A percentile compares a stretch with the other conserved stretches of the same genome.
Evolutionary conservation across 2,797 vertebrate species (phyloP).

Genomic region (Melanogrammus aeglefinus): DNA sequence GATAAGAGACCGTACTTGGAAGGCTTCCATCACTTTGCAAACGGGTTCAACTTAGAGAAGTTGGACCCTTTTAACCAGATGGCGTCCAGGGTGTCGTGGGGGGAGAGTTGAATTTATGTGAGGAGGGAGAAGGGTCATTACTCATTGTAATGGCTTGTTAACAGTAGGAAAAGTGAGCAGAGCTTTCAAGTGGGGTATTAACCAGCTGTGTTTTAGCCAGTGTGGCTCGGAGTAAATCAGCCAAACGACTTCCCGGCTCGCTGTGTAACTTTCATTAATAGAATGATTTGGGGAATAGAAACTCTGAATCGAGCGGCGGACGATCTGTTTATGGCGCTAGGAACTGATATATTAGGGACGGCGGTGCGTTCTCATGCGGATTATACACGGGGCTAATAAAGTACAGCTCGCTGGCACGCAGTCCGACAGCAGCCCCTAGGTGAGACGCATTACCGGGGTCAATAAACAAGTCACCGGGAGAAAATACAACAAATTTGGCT

Average conservation of each 20-base stretch:
- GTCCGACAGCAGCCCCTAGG: constrained; percentile 50
- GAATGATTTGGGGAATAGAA: constrained; percentile 83
- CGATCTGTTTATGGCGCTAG: constrained; percentile 69
- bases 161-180: constrained; percentile 86
- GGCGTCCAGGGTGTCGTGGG: background rate
- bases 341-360: constrained; percentile 62
- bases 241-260: constrained; percentile 83
- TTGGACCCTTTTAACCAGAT: background rate
- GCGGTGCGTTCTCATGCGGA: constrained; percentile 51
- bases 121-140: constrained; percentile 77
- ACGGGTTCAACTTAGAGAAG: background rate
- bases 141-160: constrained; percentile 94
- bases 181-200: constrained; percentile 91
- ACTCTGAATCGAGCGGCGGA: constrained; percentile 67
- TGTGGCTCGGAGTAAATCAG: constrained; percentile 89
- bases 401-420: constrained; percentile 53
- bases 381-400: constrained; percentile 65
- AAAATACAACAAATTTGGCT: constrained; percentile 42
- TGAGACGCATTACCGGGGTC: constrained; percentile 61
- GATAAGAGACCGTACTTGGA: background rate
- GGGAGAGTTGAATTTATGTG: constrained; percentile 79
- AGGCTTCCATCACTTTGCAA: background rate
- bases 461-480: constrained; percentile 69
- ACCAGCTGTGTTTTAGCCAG: constrained; percentile 87
- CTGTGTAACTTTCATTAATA: constrained; percentile 88